phyloP scores from a whole-genome alignment of 1,140 invertebrate genomes.

The Brevipalpus yothersi region DNA sequence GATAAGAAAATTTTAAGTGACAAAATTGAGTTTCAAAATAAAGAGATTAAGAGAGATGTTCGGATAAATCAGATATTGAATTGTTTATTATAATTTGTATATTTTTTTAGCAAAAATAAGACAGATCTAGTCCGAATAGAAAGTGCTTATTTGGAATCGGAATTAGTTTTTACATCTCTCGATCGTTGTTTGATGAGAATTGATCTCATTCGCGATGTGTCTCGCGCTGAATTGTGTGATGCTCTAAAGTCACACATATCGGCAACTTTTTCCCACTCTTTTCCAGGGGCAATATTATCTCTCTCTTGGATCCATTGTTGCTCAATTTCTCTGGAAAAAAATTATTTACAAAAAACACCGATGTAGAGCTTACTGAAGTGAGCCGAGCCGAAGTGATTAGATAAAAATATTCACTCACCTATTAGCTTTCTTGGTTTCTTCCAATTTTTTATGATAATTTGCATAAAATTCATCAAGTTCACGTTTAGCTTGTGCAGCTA shows the following conservation, averaged over 20 bases:
- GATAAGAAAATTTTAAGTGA: no score
- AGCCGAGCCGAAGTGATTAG: slow-evolving; percentile 6
- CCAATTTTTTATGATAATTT: slow-evolving; percentile 69
- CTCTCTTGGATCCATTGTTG: slow-evolving; percentile 24
- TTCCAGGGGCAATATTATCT: slow-evolving; percentile 22
- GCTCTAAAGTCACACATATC: slow-evolving; percentile 88
- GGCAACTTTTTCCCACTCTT: slow-evolving; percentile 83
- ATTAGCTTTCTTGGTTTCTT: slow-evolving; percentile 79
- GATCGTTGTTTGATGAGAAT: slow-evolving; percentile 50
- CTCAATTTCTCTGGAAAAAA: slow-evolving; percentile 22
- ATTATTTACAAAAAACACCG: background rate
- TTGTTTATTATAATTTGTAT: no score
- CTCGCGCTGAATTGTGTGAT: slow-evolving; percentile 56
- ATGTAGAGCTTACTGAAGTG: slow-evolving; percentile 14
- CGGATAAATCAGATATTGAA: no score
- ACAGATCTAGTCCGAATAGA: no score
- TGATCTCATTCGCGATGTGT: slow-evolving; percentile 74
- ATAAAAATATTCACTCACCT: slow-evolving; percentile 32
- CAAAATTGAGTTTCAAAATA: no score
- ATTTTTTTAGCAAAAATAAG: no score
- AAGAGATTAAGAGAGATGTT: no score
- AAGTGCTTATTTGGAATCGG: no score
- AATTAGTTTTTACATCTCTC: no score
- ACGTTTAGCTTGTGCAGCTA: slow-evolving; percentile 50
- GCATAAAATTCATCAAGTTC: slow-evolving; percentile 90